Percentiles rank a stretch among this genome's conserved stretches.
These are phyloP conservation scores for Trichogramma pretiosum DNA, from an alignment of 1,140 invertebrate species.

Conservation along the genomic window DNA sequence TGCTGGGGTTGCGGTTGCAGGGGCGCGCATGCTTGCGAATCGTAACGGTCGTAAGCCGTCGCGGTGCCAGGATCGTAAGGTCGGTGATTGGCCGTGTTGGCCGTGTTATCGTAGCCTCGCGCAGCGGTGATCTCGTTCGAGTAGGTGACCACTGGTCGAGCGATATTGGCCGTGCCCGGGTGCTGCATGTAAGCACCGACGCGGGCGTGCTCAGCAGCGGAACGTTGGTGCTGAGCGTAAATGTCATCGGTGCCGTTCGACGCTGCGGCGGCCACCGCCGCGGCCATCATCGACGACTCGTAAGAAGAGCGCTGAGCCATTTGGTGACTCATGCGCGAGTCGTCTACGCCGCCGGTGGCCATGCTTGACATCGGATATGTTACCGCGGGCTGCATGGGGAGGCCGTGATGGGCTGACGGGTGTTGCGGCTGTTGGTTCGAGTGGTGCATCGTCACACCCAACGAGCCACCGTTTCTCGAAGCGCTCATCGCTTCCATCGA, in stretches of 20 bases:
- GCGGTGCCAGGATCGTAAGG: slow-evolving; percentile 54
- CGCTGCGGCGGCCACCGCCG: slow-evolving; percentile 32
- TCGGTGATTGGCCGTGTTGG: slow-evolving; percentile 41
- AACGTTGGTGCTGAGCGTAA: slow-evolving; percentile 37
- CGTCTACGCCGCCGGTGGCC: slow-evolving; percentile 31
- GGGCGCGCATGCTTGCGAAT: slow-evolving; percentile 48
- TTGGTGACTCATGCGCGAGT: slow-evolving; percentile 45
- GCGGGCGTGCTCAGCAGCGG: slow-evolving; percentile 36
- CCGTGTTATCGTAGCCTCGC: slow-evolving; percentile 51
- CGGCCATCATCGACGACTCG: slow-evolving; percentile 50
- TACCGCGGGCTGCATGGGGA: slow-evolving; percentile 41
- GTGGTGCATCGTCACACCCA: slow-evolving; percentile 39
- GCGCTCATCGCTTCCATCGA: slow-evolving; percentile 61
- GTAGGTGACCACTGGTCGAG: slow-evolving; percentile 54
- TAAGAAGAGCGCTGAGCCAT: slow-evolving; percentile 57
- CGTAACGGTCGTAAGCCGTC: slow-evolving; percentile 67
- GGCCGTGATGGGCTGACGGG: slow-evolving; percentile 29
- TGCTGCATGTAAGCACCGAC: slow-evolving; percentile 42
- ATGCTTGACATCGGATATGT: slow-evolving; percentile 40
- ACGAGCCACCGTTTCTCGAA: slow-evolving; percentile 29
- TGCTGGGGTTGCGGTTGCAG: slow-evolving; percentile 52
- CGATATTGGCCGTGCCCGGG: slow-evolving; percentile 40
- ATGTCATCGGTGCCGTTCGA: slow-evolving; percentile 39
- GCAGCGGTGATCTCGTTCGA: slow-evolving; percentile 48
- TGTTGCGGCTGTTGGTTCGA: slow-evolving; percentile 33